Conservation (phyloP, 2,113 vertebrate genomes). For the Archilochus colubris region DNA sequence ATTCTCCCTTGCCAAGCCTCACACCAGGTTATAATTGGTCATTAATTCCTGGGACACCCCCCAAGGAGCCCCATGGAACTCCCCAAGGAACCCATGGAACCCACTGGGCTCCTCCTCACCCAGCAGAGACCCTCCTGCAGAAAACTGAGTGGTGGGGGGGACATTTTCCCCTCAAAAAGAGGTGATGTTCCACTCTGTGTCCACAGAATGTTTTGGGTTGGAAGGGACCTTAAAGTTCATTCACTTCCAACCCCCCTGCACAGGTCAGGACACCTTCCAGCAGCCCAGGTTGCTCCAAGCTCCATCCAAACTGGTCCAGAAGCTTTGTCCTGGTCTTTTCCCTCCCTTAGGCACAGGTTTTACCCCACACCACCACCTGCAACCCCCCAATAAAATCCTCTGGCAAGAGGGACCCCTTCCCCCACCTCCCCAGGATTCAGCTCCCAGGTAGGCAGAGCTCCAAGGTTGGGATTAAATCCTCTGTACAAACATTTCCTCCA, state of each 20-base stretch:
- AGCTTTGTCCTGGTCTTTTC: no score
- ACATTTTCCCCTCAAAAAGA: no score
- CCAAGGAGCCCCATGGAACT: not conserved
- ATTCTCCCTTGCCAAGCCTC: not conserved
- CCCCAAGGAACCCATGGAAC: accelerated
- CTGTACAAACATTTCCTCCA: accelerated
- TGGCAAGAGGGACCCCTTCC: not conserved
- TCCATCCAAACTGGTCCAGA: no score
- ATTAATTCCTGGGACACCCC: not conserved
- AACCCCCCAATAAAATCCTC: not conserved
- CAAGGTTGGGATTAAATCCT: not conserved
- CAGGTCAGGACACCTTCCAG: no score
- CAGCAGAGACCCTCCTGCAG: no score
- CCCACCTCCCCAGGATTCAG: not conserved
- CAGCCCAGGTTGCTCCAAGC: no score
- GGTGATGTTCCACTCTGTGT: no score
- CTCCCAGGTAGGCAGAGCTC: not conserved
- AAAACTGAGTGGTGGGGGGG: no score
- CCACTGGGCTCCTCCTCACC: no score
- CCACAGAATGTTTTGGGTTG: no score
- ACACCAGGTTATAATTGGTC: not conserved
- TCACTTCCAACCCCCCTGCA: no score
- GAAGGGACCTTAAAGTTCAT: no score
- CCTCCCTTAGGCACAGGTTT: not conserved
- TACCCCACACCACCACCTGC: accelerated